Evolutionary conservation across 2,113 vertebrate species (phyloP).

Genomic region (Malurus melanocephalus): DNA sequence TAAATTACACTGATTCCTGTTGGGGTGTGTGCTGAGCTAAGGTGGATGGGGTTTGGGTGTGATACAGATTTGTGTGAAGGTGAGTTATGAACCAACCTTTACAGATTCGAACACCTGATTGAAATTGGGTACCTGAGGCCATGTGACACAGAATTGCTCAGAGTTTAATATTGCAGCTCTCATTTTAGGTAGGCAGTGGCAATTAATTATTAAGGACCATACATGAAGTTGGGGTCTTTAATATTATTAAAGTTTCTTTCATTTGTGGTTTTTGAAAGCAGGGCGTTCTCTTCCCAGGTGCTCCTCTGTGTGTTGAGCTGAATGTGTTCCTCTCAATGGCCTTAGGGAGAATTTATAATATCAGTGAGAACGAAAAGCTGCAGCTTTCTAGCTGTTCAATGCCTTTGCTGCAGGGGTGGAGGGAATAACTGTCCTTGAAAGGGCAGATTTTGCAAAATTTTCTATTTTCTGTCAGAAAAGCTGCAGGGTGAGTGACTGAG

Average conservation of each 20-base stretch:
- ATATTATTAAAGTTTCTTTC: not conserved
- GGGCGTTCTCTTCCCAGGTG: not conserved
- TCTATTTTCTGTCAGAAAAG: not conserved
- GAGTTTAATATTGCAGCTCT: not conserved
- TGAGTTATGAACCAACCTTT: not conserved
- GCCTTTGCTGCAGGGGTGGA: not conserved
- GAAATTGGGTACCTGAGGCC: not conserved
- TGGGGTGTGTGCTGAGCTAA: accelerated
- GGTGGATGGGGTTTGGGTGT: not conserved
- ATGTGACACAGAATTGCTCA: not conserved
- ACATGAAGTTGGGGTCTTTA: not conserved
- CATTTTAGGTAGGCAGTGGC: not conserved
- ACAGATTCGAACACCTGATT: accelerated
- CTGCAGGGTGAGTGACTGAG: not conserved
- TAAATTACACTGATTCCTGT: accelerated
- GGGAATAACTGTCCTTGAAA: not conserved
- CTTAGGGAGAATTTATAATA: not conserved
- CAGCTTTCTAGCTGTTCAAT: not conserved
- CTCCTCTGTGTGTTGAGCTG: not conserved
- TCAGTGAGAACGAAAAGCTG: not conserved
- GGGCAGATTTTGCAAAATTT: not conserved
- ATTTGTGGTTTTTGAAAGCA: not conserved
- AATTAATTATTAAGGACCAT: not conserved
- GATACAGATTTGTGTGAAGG: accelerated
- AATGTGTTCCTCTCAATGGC: not conserved